Evolutionary conservation across 2,888 invertebrate genomes (phyloP).

Genomic region (Nemurella pictetii): DNA sequence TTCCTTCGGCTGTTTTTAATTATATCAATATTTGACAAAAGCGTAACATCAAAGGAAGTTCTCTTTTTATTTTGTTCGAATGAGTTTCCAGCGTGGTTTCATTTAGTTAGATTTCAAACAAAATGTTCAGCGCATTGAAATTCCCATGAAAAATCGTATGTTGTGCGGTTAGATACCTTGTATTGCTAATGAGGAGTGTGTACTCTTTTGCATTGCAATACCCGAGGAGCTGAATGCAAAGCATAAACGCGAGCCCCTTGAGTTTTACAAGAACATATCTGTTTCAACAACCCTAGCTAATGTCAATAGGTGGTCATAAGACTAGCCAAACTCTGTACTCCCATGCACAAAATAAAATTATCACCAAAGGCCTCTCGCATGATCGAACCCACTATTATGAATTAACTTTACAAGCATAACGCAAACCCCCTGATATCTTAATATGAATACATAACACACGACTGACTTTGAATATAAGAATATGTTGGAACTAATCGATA

Average conservation of each 20-base stretch:
- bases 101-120: neutral
- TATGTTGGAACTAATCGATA: slow-evolving; percentile 9
- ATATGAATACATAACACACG: slow-evolving; percentile 3
- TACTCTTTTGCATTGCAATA: neutral
- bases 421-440: slow-evolving; percentile 10
- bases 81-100: neutral
- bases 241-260: neutral
- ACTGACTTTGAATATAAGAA: neutral
- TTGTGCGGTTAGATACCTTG: too few species aligned
- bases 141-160: neutral
- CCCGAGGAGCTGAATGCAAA: too few species aligned
- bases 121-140: neutral
- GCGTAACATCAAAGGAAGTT: neutral
- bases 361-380: neutral
- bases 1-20: neutral
- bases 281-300: neutral
- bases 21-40: neutral
- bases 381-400: slow-evolving; percentile 2
- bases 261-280: neutral
- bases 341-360: neutral
- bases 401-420: neutral
- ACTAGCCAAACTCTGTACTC: neutral
- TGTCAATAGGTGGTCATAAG: neutral
- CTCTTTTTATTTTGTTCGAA: neutral
- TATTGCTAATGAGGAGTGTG: neutral